A percentile compares a stretch with the other conserved stretches of the same genome.
Evolutionary conservation across 2,113 vertebrate genomes (phyloP).

Genomic region (Xiphorhynchus elegans): DNA sequence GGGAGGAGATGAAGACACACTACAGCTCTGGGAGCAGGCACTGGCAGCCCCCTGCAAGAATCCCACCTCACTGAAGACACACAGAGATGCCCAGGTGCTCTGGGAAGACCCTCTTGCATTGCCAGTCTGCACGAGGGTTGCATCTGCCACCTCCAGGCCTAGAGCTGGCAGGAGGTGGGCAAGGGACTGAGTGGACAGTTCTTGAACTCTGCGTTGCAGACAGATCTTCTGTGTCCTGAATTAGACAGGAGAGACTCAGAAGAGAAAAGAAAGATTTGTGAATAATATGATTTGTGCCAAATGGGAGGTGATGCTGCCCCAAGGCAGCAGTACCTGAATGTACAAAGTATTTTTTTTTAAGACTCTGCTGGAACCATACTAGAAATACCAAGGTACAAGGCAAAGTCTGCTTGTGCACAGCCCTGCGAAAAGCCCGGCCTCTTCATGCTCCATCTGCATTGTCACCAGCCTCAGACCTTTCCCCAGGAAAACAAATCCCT

Average conservation of each 20-base stretch:
- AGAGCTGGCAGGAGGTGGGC: constrained; percentile 11
- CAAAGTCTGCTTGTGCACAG: constrained; percentile 45
- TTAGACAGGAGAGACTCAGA: constrained; percentile 32
- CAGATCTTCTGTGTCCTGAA: constrained; percentile 38
- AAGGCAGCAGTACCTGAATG: constrained; percentile 64
- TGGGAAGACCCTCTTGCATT: constrained; percentile 22
- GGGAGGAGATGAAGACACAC: neutral
- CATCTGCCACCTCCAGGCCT: constrained; percentile 11
- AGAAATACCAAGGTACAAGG: constrained; percentile 52
- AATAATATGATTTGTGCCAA: constrained; percentile 65
- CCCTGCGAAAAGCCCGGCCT: neutral
- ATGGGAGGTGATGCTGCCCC: constrained; percentile 51
- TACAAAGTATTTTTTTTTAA: constrained; percentile 72
- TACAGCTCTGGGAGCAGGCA: constrained; percentile 49
- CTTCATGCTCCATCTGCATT: neutral
- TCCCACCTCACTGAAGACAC: constrained; percentile 42
- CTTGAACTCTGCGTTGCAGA: constrained; percentile 29
- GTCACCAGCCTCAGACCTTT: neutral
- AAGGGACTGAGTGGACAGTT: constrained; percentile 11
- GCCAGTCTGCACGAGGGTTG: neutral
- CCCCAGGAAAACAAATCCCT: constrained; percentile 51
- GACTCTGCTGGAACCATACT: constrained; percentile 37
- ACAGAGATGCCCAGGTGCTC: constrained; percentile 26
- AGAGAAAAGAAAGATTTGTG: constrained; percentile 50
- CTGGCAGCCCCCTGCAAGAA: constrained; percentile 31